Base-by-base conservation (phyloP, 1,140 invertebrate genomes). In the Mesaphorura yosii region DNA sequence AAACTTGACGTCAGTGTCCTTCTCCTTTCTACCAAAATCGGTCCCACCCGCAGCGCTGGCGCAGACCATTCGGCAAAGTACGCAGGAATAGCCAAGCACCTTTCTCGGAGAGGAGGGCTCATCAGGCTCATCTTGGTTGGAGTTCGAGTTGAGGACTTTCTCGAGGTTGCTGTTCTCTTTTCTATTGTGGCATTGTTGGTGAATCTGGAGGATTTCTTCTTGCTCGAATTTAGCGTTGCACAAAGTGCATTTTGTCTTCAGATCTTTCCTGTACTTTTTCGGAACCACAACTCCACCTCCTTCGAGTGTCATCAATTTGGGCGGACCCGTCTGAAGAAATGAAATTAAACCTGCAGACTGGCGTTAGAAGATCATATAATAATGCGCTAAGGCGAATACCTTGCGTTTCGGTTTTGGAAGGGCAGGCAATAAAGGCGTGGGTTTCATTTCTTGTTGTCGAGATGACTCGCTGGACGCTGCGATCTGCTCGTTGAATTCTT, bases 11-110 rank as follows among this genome's bases (percentile, higher is more conserved):
- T 12, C 28, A 22, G 19, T 23, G 15, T 44, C 27, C 2, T 1
- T 10, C 25, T 41, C 28, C 3, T 28, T 44, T 3, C 29, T 2
- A 48, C 72, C 64, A 25, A 69, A 60, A 60, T 74, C 66, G 37
- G 69, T 69, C 2, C 71, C 66, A 2, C 66, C 63, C n/a, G 45
- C 69, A 66, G 57, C 78, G 78, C 60, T 74, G 72, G 25, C 74
- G 73, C 0, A 64, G 53, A 57, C 78, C 78, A 20, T 68, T 69
- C 46, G 69, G 66, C 29, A 72, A 65, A 22, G n/a, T n/a, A n/a
- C n/a, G n/a, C n/a, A n/a, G n/a, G n/a, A n/a, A n/a, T n/a, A 67
- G 64, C 61, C 76, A 78, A 48, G 73, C 29, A 26, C 20, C 27
- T 25, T 37, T 50, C 37, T n/a, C n/a, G n/a, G n/a, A n/a, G n/a